These are phyloP conservation scores for Huso huso DNA, from an alignment of 2,797 vertebrate species.

Conservation along the genomic window DNA sequence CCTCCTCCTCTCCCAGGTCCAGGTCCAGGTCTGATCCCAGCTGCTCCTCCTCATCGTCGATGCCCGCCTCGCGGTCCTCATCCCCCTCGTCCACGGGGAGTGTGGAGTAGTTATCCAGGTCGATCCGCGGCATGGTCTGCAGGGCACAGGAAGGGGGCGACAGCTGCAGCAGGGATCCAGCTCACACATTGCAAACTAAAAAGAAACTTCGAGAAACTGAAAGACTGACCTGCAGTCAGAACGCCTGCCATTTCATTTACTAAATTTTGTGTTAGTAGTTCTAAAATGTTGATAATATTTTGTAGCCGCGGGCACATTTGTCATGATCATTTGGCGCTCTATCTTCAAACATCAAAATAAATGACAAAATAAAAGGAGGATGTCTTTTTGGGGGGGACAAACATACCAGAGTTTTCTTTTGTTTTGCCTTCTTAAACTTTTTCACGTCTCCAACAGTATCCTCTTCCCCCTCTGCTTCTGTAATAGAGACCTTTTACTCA, in stretches of 20 bases:
- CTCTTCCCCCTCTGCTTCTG: slow-evolving; percentile 44
- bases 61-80: slow-evolving; percentile 77
- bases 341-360: no score
- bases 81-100: slow-evolving; percentile 78
- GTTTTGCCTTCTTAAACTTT: slow-evolving; percentile 70
- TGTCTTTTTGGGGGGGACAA: no score
- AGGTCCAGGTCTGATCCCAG: slow-evolving; percentile 73
- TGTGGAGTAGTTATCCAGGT: slow-evolving; percentile 80
- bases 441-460: slow-evolving; percentile 54
- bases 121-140: slow-evolving; percentile 75
- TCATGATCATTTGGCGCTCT: no score
- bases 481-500: slow-evolving; percentile 7
- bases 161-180: no score
- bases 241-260: no score
- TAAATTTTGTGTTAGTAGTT: no score
- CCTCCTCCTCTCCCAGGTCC: slow-evolving; percentile 66
- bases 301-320: no score
- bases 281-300: no score
- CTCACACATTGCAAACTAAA: no score
- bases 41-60: slow-evolving; percentile 56
- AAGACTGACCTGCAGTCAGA: no score
- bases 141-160: background rate
- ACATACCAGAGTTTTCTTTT: slow-evolving; percentile 60
- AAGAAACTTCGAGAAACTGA: no score
- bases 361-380: no score